phyloP scores from a whole-genome alignment of 92 coral and sea anemone species.

The Zoanthus sansibaricus region DNA sequence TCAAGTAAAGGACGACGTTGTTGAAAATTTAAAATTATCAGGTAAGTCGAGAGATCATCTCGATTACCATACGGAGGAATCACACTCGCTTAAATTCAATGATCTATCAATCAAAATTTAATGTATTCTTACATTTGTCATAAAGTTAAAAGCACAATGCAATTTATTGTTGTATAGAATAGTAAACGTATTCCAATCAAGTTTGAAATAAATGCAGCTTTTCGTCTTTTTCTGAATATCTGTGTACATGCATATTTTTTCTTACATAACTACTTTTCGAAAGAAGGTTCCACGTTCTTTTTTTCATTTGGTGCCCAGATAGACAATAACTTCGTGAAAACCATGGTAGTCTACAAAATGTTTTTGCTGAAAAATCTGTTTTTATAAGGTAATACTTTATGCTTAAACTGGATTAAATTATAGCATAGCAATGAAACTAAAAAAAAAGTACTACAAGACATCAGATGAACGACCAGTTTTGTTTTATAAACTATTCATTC shows the following conservation, averaged over 20 bases:
- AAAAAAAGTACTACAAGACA: neutral
- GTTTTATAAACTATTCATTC: neutral
- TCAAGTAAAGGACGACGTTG: constrained; percentile 6
- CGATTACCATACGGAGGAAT: neutral
- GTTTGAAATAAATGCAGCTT: neutral
- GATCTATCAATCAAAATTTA: constrained; percentile 27
- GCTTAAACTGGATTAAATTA: neutral
- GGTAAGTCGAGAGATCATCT: constrained; percentile 12
- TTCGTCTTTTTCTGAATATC: neutral
- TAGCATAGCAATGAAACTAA: neutral
- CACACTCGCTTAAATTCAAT: neutral
- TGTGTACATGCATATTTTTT: no score
- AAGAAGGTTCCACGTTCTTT: neutral
- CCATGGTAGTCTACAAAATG: neutral
- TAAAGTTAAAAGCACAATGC: neutral
- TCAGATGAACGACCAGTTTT: constrained; percentile 14
- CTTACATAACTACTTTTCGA: neutral
- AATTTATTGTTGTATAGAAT: neutral
- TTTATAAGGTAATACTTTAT: neutral
- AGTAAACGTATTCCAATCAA: neutral
- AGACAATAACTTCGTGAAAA: neutral
- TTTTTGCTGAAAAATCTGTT: neutral
- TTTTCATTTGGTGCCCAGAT: neutral
- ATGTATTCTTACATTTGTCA: constrained; percentile 39
- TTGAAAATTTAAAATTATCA: constrained; percentile 21